Evolutionary conservation across 2,797 vertebrate species (phyloP), one percentile per base, ranked within the genome.

Genomic region (Lerista edwardsae): DNA sequence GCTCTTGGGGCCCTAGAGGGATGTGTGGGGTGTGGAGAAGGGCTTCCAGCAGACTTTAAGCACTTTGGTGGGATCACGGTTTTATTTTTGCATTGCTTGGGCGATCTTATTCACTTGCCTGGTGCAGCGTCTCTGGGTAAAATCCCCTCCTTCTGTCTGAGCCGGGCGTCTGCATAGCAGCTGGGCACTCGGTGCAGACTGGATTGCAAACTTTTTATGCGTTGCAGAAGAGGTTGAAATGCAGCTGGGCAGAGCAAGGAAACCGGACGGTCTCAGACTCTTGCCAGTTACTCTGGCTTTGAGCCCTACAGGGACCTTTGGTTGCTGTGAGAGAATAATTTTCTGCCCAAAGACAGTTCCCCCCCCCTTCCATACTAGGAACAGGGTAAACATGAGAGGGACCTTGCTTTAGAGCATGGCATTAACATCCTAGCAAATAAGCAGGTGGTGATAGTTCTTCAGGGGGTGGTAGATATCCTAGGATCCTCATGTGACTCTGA

Each of bases 1-100:
- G 97, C 92, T 65, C 74, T n/a, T 12, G 10, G 87, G 91, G 89
- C 34, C 6, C 29, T 2, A 0, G 77, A 57, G 79, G 71, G 23
- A 39, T 25, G 9, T 41, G 59, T 29, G 73, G 78, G 69, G 25
- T 61, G 10, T 17, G 47, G 5, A 1, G 9, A 34, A 73, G 62
- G 81, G 51, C 29, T 11, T 29, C 15, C 47, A 69, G 65, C 27
- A 47, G 31, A 6, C 62, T 23, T 74, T 2, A 6, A 68, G 27
- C 12, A 51, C 8, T 36, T 69, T 4, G 51, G 12, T 12, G 41
- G 44, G 4, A 39, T 55, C 68, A 39, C 82, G 31, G 64, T 71
- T 41, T 11, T 61, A 6, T 62, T 67, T n/a, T 31, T 62, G 62
- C 25, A 69, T 51, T 62, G 41, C 57, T 61, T 61, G 2, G 29